Evolutionary conservation across 2,113 vertebrate species (phyloP), one percentile per base, ranked within the genome.

Genomic region (Chloropsis cyanopogon): DNA sequence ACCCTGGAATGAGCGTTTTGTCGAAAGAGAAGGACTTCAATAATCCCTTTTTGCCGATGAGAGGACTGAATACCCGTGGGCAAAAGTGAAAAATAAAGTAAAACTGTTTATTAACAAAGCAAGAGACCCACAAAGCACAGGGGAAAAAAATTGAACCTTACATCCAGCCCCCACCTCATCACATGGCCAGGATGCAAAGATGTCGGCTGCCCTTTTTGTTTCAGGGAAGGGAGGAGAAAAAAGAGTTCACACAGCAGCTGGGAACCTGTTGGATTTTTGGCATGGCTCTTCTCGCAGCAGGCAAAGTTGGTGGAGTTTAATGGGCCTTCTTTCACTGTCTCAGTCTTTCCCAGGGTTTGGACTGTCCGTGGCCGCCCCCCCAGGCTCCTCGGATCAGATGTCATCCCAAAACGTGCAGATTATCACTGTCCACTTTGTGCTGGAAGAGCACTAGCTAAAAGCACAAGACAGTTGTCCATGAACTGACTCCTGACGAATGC

Each of bases 131-230:
- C 31, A 65, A 44, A 35, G 20, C 25, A 54, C 7, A 65, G 6
- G 25, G 10, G 35, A 3, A 14, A 35, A 46, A 35, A 19, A 28
- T 8, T 22, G 33, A 57, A 29, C 20, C 19, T 75, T 35, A 13
- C 18, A 46, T 35, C 33, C 44, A 12, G 35, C 24, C 33, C 8
- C 6, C 19, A 35, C 12, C 49, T 79, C 19, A 3, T 12, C 0
- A 0, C 0, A 0, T 44, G 49, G 14, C 49, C 1, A 0, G 33
- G 31, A 79, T 16, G 25, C 24, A 65, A 18, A 44, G 24, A 44
- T 24, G 31, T 25, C 0, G 1, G 15, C 33, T 54, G 6, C 33
- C 25, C 39, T 79, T 53, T 44, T 46, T 23, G 6, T 35, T 39
- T 65, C 20, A 19, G 20, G 21, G 61, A 29, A 35, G 9, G 46